These are phyloP conservation scores for Eubasilissa splendida DNA, from an alignment of 2,888 invertebrate genomes.

Conservation along the genomic window DNA sequence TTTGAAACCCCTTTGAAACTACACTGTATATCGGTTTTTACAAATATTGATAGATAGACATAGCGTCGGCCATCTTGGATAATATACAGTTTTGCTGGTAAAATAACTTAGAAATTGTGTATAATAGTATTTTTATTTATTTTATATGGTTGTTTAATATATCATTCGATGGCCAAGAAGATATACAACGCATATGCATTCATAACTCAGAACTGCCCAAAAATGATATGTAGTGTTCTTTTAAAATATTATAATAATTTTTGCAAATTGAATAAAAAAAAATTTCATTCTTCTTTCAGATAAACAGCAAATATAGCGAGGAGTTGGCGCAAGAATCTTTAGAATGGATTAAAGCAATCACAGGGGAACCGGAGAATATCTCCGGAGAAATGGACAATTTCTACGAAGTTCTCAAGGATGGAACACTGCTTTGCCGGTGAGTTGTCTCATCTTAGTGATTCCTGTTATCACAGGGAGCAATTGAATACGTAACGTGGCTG, in stretches of 20 bases:
- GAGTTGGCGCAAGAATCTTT: slow-evolving; percentile 93
- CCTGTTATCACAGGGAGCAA: neutral
- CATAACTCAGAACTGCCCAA: neutral
- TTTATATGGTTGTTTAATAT: neutral
- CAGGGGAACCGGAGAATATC: slow-evolving; percentile 87
- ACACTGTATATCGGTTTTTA: too few species aligned
- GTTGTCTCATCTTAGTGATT: slow-evolving; percentile 59
- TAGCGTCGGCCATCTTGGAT: too few species aligned
- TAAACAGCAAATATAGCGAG: slow-evolving; percentile 97
- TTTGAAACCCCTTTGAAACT: too few species aligned
- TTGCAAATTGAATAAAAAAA: neutral
- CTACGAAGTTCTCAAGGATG: slow-evolving; percentile 92
- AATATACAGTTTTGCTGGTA: too few species aligned
- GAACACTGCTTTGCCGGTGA: slow-evolving; percentile 92
- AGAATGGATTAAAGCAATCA: slow-evolving; percentile 92
- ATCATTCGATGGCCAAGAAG: too few species aligned
- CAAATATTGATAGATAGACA: too few species aligned
- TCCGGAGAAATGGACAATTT: slow-evolving; percentile 96
- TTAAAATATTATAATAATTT: neutral
- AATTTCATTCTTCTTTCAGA: slow-evolving; percentile 75
- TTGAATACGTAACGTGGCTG: neutral
- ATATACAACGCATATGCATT: neutral
- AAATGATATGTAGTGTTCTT: neutral
- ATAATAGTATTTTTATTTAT: neutral
- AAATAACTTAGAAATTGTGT: too few species aligned